Evolutionary conservation across 2,888 invertebrate species (phyloP).

Genomic region (Ypsolopha scabrella): DNA sequence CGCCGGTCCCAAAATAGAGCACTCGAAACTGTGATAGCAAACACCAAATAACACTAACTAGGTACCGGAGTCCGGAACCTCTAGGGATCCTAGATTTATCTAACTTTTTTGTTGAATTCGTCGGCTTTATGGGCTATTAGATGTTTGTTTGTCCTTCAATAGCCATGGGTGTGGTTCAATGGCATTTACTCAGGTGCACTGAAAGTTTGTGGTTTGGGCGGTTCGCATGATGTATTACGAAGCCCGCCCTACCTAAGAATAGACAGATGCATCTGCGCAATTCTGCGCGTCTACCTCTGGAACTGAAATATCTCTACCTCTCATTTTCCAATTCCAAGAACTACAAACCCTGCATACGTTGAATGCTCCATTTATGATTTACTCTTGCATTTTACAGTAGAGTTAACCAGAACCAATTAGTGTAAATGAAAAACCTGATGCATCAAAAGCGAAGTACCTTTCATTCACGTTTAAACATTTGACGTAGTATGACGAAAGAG

Average conservation of each 20-base stretch:
- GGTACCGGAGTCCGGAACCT: slow-evolving; percentile 10
- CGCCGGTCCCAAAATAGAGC: slow-evolving; percentile 1
- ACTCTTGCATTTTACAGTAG: too few species aligned
- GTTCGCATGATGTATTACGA: slow-evolving; percentile 1
- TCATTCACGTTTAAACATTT: too few species aligned
- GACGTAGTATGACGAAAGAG: too few species aligned
- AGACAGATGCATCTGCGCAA: slow-evolving; percentile 23
- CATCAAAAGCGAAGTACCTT: too few species aligned
- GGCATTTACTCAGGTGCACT: slow-evolving; percentile 11
- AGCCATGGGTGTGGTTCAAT: slow-evolving; percentile 38
- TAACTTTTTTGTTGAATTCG: background rate
- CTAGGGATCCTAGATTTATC: background rate
- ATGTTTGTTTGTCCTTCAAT: slow-evolving; percentile 17
- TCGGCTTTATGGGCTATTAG: background rate
- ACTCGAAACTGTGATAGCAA: slow-evolving; percentile 35
- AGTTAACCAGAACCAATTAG: too few species aligned
- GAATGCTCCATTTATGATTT: too few species aligned
- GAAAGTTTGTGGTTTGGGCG: background rate
- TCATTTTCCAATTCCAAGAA: too few species aligned
- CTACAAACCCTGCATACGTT: too few species aligned
- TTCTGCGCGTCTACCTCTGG: slow-evolving; percentile 28
- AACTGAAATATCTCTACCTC: slow-evolving; percentile 11
- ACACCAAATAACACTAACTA: slow-evolving; percentile 25
- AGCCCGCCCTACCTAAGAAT: slow-evolving; percentile 16
- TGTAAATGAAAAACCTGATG: too few species aligned